These are phyloP conservation scores for Ectemnius cavifrons DNA, from an alignment of 2,888 invertebrate species.

Conservation along the genomic window DNA sequence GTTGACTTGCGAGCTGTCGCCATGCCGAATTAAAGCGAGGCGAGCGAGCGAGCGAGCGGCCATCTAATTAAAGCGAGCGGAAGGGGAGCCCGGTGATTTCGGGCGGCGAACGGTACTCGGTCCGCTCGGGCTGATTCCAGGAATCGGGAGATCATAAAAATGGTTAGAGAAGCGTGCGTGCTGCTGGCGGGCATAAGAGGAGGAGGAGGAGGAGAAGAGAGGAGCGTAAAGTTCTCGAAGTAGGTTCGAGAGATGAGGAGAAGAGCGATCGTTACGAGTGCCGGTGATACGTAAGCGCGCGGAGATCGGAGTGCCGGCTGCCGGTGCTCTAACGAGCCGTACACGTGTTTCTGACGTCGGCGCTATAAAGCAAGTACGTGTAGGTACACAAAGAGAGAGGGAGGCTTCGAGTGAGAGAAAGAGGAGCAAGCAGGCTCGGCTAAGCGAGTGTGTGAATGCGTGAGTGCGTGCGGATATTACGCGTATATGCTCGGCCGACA, in stretches of 20 bases:
- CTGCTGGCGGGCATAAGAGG: no score
- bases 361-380: constrained; percentile 60
- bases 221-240: no score
- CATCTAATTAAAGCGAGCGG: no score
- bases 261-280: constrained; percentile 48
- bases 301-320: constrained; percentile 28
- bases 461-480: constrained; percentile 26
- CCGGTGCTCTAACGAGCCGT: constrained; percentile 62
- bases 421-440: no score
- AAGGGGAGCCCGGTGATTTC: no score
- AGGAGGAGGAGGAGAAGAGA: no score
- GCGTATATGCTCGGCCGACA: neutral
- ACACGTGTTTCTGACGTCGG: constrained; percentile 68
- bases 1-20: neutral
- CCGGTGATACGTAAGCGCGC: constrained; percentile 43
- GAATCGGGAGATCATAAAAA: no score
- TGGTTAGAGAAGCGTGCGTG: no score
- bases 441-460: neutral
- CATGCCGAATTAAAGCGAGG: neutral
- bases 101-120: no score
- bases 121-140: no score
- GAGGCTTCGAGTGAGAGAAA: neutral
- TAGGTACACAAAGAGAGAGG: neutral
- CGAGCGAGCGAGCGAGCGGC: no score
- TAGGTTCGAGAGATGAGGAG: neutral